A percentile compares a stretch with the other conserved stretches of the same genome.
These are phyloP conservation scores for Carcharodon carcharias DNA, from an alignment of 2,797 vertebrate genomes.

Conservation along the genomic window DNA sequence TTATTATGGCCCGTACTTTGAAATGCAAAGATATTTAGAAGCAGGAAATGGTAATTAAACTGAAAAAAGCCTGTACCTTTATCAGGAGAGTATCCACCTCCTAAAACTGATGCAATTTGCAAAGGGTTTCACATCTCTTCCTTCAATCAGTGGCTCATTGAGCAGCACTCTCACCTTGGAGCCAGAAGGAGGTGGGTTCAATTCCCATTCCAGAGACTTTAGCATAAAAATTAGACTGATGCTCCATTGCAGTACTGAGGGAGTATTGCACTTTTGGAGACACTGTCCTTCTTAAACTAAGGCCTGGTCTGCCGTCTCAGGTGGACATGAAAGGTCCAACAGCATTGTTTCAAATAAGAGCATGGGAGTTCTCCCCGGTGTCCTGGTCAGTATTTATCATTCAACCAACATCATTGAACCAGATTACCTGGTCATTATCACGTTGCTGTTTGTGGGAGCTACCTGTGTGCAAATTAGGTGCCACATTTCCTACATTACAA, in stretches of 20 bases:
- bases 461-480: neutral
- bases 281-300: too few relatives aligned
- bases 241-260: neutral
- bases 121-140: neutral
- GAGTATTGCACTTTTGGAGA: neutral
- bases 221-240: neutral
- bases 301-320: neutral
- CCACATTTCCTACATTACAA: neutral
- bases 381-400: neutral
- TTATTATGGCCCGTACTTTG: neutral
- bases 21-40: neutral
- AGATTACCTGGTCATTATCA: neutral
- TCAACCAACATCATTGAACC: neutral
- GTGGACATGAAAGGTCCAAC: neutral
- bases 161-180: neutral
- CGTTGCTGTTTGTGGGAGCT: neutral
- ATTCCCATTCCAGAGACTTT: too few relatives aligned
- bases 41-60: neutral
- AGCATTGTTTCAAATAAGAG: neutral
- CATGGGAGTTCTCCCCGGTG: neutral
- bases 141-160: neutral
- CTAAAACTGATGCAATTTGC: neutral
- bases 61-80: neutral
- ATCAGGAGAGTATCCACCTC: neutral
- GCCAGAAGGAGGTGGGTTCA: neutral